Evolutionary conservation across 2,888 invertebrate genomes (phyloP).

Genomic region (Pyrrhia umbra): DNA sequence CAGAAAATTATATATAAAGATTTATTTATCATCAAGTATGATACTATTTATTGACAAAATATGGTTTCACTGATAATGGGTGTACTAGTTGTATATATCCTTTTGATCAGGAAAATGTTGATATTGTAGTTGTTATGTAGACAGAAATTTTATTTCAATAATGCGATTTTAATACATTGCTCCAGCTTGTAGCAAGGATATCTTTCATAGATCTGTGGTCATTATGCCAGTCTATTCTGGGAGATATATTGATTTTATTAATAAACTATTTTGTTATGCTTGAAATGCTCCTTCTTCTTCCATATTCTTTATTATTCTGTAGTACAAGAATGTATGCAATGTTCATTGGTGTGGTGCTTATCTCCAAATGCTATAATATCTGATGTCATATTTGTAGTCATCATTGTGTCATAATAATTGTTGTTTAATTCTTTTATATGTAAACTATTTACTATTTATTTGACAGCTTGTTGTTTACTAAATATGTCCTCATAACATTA

Average conservation of each 20-base stretch:
- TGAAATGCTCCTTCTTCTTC: neutral
- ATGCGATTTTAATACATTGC: neutral
- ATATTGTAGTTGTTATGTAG: neutral
- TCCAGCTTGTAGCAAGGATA: no score
- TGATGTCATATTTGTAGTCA: slow-evolving; percentile 32
- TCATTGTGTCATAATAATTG: slow-evolving; percentile 28
- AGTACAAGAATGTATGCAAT: neutral
- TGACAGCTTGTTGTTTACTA: neutral
- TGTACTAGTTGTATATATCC: neutral
- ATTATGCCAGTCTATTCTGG: no score
- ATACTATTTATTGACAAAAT: neutral
- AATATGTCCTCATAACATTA: neutral
- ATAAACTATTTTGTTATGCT: no score
- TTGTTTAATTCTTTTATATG: slow-evolving; percentile 16
- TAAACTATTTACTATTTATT: neutral
- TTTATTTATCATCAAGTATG: neutral
- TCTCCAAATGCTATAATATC: neutral
- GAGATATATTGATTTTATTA: no score
- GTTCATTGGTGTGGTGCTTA: neutral
- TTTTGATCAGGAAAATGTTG: neutral
- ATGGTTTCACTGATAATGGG: neutral
- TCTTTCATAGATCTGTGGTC: no score
- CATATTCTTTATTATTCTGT: neutral
- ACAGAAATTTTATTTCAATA: no score
- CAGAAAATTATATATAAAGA: no score